A percentile compares a stretch with the other conserved stretches of the same genome.
Evolutionary conservation across 1,140 invertebrate species (phyloP).

Genomic region (Anastrepha obliqua): DNA sequence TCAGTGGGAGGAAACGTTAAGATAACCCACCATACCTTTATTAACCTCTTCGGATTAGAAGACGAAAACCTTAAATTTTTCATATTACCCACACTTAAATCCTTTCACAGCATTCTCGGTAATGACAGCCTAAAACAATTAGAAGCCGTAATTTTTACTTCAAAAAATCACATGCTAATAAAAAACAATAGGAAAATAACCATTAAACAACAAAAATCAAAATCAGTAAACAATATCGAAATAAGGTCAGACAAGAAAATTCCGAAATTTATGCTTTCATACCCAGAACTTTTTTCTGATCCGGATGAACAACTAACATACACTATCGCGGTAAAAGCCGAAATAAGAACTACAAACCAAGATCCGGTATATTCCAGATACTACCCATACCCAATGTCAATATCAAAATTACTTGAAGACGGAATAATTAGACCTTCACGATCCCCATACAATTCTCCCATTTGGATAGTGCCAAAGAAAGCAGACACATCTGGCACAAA

Average conservation of each 20-base stretch:
- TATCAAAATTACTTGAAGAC: too few relatives aligned
- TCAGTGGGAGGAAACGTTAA: slow-evolving; percentile 31
- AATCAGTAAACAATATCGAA: neutral
- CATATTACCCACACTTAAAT: slow-evolving; percentile 14
- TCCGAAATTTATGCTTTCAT: too few relatives aligned
- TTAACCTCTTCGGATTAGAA: slow-evolving; percentile 14
- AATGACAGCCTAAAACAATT: too few relatives aligned
- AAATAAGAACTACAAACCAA: slow-evolving; percentile 34
- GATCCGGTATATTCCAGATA: slow-evolving; percentile 17
- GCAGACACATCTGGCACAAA: too few relatives aligned
- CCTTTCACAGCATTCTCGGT: slow-evolving; percentile 9
- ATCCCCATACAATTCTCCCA: too few relatives aligned
- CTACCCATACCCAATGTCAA: slow-evolving; percentile 42
- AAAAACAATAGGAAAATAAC: too few relatives aligned
- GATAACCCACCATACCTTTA: slow-evolving; percentile 32
- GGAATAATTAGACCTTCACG: neutral
- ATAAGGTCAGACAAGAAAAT: neutral
- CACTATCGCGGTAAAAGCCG: neutral
- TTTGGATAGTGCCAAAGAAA: too few relatives aligned
- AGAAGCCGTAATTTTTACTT: too few relatives aligned
- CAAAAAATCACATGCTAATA: too few relatives aligned
- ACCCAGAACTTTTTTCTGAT: too few relatives aligned
- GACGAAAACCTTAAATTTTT: slow-evolving; percentile 35
- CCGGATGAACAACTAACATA: slow-evolving; percentile 27
- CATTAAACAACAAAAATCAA: slow-evolving; percentile 6